Conservation (phyloP, 2,888 invertebrate genomes). For the Pegoplata infirma region DNA sequence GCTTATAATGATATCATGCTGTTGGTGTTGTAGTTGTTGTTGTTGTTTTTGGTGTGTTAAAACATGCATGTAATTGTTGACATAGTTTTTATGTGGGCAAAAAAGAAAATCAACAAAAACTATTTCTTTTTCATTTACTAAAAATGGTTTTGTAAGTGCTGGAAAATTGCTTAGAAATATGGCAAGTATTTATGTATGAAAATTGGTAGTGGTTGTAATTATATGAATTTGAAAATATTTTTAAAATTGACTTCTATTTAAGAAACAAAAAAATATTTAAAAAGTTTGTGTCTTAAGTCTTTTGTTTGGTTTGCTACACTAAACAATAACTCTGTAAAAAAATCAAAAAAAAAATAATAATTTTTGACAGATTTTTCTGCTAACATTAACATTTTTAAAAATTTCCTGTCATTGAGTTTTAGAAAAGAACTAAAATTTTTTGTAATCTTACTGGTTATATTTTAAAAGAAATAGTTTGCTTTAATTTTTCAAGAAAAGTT, state of each 20-base stretch:
- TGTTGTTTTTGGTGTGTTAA: conserved; percentile 44
- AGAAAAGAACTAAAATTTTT: no score
- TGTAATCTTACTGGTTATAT: no score
- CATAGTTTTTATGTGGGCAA: conserved; percentile 56
- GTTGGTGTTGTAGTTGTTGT: not conserved
- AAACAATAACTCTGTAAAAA: no score
- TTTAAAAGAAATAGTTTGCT: no score
- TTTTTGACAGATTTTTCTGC: no score
- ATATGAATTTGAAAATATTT: not conserved
- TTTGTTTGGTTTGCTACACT: no score
- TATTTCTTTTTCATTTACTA: conserved; percentile 22
- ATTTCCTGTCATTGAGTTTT: no score
- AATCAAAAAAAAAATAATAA: no score
- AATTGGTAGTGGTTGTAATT: conserved; percentile 14
- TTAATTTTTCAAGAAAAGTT: no score
- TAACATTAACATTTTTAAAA: no score
- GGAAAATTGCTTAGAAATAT: conserved; percentile 42
- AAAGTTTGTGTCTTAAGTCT: conserved; percentile 15
- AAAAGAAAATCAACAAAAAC: conserved; percentile 23
- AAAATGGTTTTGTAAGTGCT: conserved; percentile 41
- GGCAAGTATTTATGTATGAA: conserved; percentile 26
- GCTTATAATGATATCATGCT: conserved; percentile 42
- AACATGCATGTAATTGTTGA: conserved; percentile 62
- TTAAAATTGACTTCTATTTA: not conserved
- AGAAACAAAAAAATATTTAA: no score